Evolutionary conservation across 2,888 invertebrate genomes (phyloP).

Genomic region (Chirona hameri): DNA sequence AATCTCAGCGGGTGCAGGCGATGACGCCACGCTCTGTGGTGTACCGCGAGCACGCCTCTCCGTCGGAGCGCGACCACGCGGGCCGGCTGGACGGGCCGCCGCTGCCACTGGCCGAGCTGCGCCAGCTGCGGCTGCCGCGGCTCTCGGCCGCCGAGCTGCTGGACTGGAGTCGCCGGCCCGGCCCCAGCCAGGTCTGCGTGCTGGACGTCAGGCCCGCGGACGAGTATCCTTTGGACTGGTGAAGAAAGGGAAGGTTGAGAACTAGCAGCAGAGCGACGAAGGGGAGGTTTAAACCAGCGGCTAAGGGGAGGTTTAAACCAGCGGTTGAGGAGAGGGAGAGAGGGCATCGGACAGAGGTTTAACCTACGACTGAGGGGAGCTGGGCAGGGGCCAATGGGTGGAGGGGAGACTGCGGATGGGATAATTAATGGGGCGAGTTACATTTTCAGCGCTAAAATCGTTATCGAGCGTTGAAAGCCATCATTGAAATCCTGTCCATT

Average conservation of each 20-base stretch:
- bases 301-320: no score
- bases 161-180: constrained; percentile 49
- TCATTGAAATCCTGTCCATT: no score
- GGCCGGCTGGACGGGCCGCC: constrained; percentile 60
- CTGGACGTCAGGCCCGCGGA: constrained; percentile 66
- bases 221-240: constrained; percentile 56
- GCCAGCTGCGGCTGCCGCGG: constrained; percentile 71
- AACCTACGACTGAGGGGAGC: neutral
- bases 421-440: no score
- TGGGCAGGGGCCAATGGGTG: no score
- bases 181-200: constrained; percentile 54
- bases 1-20: constrained; percentile 79
- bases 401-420: no score
- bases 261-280: neutral
- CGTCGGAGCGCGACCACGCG: constrained; percentile 6
- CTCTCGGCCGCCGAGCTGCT: constrained; percentile 82
- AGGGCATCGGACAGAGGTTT: constrained; percentile 1
- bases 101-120: constrained; percentile 64
- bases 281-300: neutral
- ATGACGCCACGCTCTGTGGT: constrained; percentile 84
- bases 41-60: constrained; percentile 68
- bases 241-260: neutral
- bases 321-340: no score
- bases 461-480: no score
- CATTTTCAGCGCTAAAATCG: no score